Evolutionary conservation across 2,888 invertebrate genomes (phyloP).

Genomic region (Phyllotreta striolata): DNA sequence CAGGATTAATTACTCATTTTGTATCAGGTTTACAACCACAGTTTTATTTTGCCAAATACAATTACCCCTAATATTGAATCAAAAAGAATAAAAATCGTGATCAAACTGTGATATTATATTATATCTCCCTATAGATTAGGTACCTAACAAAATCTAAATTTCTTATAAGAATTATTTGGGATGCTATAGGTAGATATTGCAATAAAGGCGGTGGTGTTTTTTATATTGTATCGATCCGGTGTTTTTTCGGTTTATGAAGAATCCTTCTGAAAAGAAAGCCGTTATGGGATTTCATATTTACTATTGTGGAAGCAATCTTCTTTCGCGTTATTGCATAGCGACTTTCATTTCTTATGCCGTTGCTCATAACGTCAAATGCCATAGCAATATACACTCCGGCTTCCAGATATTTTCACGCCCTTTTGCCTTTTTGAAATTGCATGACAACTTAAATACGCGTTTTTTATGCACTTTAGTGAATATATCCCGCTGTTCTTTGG

Average conservation of each 20-base stretch:
- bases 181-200: slow-evolving; percentile 27
- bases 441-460: slow-evolving; percentile 33
- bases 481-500: slow-evolving; percentile 14
- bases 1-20: too few relatives aligned
- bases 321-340: slow-evolving; percentile 44
- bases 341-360: slow-evolving; percentile 41
- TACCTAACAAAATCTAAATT: neutral
- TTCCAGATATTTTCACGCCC: slow-evolving; percentile 38
- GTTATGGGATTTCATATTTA: slow-evolving; percentile 50
- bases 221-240: slow-evolving; percentile 32
- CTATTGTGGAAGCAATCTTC: slow-evolving; percentile 51
- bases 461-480: slow-evolving; percentile 33
- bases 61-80: too few relatives aligned
- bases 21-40: too few relatives aligned
- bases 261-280: slow-evolving; percentile 42
- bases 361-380: slow-evolving; percentile 40
- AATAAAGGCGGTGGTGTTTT: slow-evolving; percentile 33
- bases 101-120: too few relatives aligned
- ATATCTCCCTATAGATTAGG: too few relatives aligned
- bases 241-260: slow-evolving; percentile 43
- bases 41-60: too few relatives aligned
- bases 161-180: slow-evolving; percentile 13
- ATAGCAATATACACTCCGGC: slow-evolving; percentile 30
- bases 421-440: slow-evolving; percentile 32
- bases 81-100: too few relatives aligned